A percentile compares a stretch with the other conserved stretches of the same genome.
These are phyloP conservation scores for Monarcha castaneiventris DNA, from an alignment of 2,113 vertebrate genomes.

Conservation along the genomic window DNA sequence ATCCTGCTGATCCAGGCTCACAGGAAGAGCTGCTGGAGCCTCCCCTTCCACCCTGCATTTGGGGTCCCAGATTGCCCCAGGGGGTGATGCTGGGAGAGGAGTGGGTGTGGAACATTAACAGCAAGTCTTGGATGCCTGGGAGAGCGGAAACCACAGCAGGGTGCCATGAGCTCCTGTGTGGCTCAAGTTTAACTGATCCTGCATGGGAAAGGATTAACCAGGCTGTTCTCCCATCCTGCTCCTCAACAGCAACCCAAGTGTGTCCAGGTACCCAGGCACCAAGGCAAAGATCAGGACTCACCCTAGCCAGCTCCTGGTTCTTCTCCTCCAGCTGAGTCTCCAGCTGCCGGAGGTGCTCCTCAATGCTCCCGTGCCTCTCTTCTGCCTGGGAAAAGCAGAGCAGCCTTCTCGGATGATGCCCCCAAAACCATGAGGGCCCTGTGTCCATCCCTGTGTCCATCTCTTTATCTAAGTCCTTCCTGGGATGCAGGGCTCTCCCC, in stretches of 20 bases:
- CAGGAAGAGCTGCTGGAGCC: not conserved
- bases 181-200: not conserved
- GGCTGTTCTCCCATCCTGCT: not conserved
- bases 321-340: conserved; percentile 95
- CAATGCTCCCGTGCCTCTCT: conserved; percentile 93
- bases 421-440: not conserved
- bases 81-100: not conserved
- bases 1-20: not conserved
- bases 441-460: not conserved
- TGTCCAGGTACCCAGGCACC: not conserved
- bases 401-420: not conserved
- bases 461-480: not conserved
- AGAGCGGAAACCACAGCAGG: not conserved
- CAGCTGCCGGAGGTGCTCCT: conserved; percentile 92
- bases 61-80: not conserved
- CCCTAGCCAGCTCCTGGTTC: conserved; percentile 94
- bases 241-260: not conserved
- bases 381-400: conserved; percentile 83
- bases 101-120: not conserved
- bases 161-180: not conserved
- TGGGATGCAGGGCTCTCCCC: not conserved
- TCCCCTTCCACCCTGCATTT: not conserved
- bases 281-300: conserved; percentile 59
- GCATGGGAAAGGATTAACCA: not conserved
- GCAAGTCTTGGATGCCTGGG: not conserved